Conservation (phyloP, 2,797 vertebrate species). For the Synaphobranchus kaupii region DNA sequence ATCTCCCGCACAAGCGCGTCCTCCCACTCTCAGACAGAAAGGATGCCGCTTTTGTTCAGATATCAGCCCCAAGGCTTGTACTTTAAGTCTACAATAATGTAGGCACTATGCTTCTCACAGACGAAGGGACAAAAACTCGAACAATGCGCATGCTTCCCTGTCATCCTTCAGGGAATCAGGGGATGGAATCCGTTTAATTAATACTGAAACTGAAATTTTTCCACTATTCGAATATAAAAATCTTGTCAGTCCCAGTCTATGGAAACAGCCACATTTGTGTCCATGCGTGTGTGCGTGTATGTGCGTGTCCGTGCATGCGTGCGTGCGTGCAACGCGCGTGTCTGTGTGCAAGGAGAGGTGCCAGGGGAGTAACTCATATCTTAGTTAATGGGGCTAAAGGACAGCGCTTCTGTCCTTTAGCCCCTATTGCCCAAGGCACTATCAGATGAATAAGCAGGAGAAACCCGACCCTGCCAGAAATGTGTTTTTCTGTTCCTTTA, state of each 20-base stretch:
- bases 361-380: not conserved
- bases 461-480: not conserved
- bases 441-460: not conserved
- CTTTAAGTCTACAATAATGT: not conserved
- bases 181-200: conserved; percentile 9
- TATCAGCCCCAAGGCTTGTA: not conserved
- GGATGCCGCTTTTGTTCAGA: conserved; percentile 8
- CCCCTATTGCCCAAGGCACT: not conserved
- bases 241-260: not conserved
- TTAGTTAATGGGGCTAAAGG: not conserved
- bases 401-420: not conserved
- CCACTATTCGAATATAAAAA: not conserved
- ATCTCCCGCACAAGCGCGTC: not conserved
- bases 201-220: not conserved
- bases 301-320: not conserved
- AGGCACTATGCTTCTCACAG: not conserved
- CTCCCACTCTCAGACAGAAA: not conserved
- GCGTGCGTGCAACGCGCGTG: not conserved
- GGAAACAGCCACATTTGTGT: not conserved
- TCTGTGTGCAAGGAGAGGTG: not conserved
- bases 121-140: not conserved
- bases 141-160: not conserved
- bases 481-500: not conserved
- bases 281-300: not conserved
- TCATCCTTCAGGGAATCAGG: not conserved